Percentiles rank a stretch among this genome's conserved stretches.
phyloP scores from a whole-genome alignment of 2,888 invertebrate genomes.

The Xiphydria camelus region DNA sequence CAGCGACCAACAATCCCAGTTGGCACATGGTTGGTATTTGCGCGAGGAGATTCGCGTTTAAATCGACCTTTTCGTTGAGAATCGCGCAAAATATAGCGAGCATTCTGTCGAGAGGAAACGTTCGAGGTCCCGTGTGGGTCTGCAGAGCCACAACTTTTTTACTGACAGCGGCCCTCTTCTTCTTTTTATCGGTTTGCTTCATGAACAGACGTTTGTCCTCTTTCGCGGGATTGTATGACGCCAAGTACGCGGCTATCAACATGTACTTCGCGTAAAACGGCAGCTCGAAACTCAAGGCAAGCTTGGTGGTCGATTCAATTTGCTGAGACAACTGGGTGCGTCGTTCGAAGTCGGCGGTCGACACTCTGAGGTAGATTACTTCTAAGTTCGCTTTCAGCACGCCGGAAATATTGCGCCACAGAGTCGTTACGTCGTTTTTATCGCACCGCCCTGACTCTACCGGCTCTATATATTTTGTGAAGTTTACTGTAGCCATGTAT shows the following conservation, averaged over 20 bases:
- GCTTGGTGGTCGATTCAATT: slow-evolving; percentile 47
- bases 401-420: slow-evolving; percentile 82
- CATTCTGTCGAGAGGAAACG: slow-evolving; percentile 79
- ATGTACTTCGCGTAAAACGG: slow-evolving; percentile 90
- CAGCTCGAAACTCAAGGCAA: slow-evolving; percentile 68
- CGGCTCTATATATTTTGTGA: slow-evolving; percentile 78
- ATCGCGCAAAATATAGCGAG: slow-evolving; percentile 90
- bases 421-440: slow-evolving; percentile 66
- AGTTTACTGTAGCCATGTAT: slow-evolving; percentile 78
- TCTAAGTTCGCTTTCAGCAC: slow-evolving; percentile 75
- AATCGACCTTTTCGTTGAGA: slow-evolving; percentile 78
- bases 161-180: slow-evolving; percentile 61
- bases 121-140: slow-evolving; percentile 79
- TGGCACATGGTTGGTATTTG: slow-evolving; percentile 88
- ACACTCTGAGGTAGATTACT: slow-evolving; percentile 74
- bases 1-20: slow-evolving; percentile 73
- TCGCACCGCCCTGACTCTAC: slow-evolving; percentile 69
- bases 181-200: slow-evolving; percentile 75
- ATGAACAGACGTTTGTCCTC: slow-evolving; percentile 86
- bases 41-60: slow-evolving; percentile 83
- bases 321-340: slow-evolving; percentile 38
- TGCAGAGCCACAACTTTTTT: slow-evolving; percentile 61
- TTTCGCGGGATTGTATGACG: slow-evolving; percentile 89
- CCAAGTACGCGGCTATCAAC: slow-evolving; percentile 87
- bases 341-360: slow-evolving; percentile 39